Base-by-base conservation (phyloP, 2,797 vertebrate genomes). In the Manis pentadactyla region DNA sequence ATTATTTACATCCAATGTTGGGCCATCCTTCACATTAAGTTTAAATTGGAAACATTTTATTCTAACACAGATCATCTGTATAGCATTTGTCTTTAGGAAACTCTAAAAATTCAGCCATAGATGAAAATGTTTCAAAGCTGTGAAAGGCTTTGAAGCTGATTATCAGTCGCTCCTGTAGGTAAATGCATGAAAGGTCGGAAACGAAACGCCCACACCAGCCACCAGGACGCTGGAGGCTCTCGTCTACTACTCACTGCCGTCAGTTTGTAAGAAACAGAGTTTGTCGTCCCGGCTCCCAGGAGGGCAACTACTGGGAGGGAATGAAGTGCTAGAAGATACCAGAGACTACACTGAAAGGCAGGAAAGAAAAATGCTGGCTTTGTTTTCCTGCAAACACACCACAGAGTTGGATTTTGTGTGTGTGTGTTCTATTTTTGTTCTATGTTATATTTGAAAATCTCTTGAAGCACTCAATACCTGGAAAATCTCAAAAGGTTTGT, bases 21-120 rank as follows among this genome's bases (percentile, higher is more conserved):
- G 53, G 19, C 78, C 34, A n/a, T 53, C 71, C 64, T 94, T 93
- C 73, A 64, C 18, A 64, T 93, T 74, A 93, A 85, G 23, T 29
- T 93, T 90, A 95, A 96, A 94, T 39, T 49, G 71, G 59, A 92
- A 84, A 94, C 17, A 4, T 34, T 59, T 57, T 73, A 86, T 90
- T 27, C 77, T 89, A 55, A 78, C 75, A 57, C 93, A 94, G 64
- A 90, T 79, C 53, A 90, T 88, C 68, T 94, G 34, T 46, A 84
- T n/a, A 64, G 53, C 39, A 51, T 39, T 88, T 93, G 61, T 94
- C 73, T 95, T 69, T 3, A 78, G 87, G 69, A 93, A 96, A 94
- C 49, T 31, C 19, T 61, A 78, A 95, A 83, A 93, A 96, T 51
- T 90, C 29, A n/a, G 83, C 49, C 71, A 55, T 69, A 81, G 31